A percentile compares a stretch with the other conserved stretches of the same genome.
These are phyloP conservation scores for Nomada ruficornis DNA, from an alignment of 2,888 invertebrate genomes.

Conservation along the genomic window DNA sequence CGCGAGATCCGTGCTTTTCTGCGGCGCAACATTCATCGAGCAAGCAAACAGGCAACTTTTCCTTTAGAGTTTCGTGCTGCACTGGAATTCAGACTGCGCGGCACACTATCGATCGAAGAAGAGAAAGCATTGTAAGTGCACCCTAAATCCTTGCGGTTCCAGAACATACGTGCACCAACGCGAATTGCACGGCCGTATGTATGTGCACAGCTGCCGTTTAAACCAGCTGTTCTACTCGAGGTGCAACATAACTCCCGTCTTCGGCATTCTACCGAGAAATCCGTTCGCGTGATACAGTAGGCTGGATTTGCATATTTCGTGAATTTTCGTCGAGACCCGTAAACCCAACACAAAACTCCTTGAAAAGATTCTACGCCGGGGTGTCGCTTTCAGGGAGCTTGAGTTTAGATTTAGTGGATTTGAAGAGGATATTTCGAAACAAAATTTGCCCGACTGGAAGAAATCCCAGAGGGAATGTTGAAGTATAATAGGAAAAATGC, in stretches of 20 bases:
- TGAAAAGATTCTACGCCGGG: background rate
- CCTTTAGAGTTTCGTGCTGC: constrained; percentile 20
- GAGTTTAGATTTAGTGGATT: background rate
- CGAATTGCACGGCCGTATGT: background rate
- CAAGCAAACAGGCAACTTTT: constrained; percentile 20
- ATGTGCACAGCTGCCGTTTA: constrained; percentile 26
- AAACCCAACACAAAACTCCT: background rate
- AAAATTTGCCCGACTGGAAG: too few species aligned
- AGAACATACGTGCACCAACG: constrained; percentile 19
- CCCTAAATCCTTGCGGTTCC: constrained; percentile 57
- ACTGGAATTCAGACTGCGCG: constrained; percentile 34
- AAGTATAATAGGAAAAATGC: too few species aligned
- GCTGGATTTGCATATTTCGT: constrained; percentile 40
- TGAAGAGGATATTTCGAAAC: too few species aligned
- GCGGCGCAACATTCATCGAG: constrained; percentile 26
- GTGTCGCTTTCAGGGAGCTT: background rate
- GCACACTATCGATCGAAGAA: constrained; percentile 53
- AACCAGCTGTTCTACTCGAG: constrained; percentile 43
- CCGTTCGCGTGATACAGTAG: background rate
- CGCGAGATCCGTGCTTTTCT: background rate
- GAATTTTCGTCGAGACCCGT: constrained; percentile 20
- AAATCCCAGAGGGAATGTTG: too few species aligned
- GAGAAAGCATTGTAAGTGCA: constrained; percentile 47
- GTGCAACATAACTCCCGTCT: constrained; percentile 36
- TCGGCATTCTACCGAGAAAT: constrained; percentile 18